These are phyloP conservation scores for Rhinatrema bivittatum DNA, from an alignment of 2,797 vertebrate species.

Conservation along the genomic window DNA sequence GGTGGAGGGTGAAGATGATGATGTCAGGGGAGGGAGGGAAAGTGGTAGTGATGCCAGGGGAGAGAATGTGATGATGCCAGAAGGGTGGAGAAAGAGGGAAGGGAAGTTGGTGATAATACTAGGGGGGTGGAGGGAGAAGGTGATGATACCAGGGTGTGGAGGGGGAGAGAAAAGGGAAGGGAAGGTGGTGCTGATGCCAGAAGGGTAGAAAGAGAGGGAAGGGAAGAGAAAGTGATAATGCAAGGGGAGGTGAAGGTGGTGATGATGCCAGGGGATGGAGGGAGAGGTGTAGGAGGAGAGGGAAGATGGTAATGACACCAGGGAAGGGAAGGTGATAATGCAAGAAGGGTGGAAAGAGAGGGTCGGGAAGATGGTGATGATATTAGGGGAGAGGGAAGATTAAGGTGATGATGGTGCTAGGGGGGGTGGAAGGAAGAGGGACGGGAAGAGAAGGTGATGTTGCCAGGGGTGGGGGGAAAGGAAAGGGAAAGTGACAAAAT, in stretches of 20 bases:
- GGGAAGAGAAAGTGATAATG: not conserved
- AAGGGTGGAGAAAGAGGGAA: too few relatives aligned
- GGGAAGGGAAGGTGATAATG: too few relatives aligned
- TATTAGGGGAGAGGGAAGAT: too few relatives aligned
- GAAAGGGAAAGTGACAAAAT: not conserved
- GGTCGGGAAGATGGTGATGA: too few relatives aligned
- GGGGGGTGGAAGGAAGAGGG: not conserved
- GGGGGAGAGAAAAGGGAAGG: not conserved
- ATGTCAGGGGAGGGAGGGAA: not conserved
- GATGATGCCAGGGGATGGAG: not conserved
- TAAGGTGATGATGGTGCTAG: too few relatives aligned
- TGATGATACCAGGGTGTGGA: not conserved
- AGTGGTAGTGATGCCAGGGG: not conserved
- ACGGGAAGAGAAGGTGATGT: not conserved
- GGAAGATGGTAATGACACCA: not conserved
- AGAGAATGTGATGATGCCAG: too few relatives aligned
- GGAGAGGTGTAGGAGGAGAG: not conserved
- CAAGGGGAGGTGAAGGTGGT: not conserved
- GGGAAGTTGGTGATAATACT: too few relatives aligned
- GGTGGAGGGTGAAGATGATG: not conserved
- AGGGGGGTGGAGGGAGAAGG: not conserved
- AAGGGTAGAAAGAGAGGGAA: too few relatives aligned
- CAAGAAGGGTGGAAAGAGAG: too few relatives aligned
- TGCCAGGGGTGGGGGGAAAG: not conserved
- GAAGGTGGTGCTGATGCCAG: not conserved